Percentiles rank a stretch among this genome's conserved stretches.
These are phyloP conservation scores for Sycobia sp. DNA, from an alignment of 1,140 invertebrate genomes.

Conservation along the genomic window DNA sequence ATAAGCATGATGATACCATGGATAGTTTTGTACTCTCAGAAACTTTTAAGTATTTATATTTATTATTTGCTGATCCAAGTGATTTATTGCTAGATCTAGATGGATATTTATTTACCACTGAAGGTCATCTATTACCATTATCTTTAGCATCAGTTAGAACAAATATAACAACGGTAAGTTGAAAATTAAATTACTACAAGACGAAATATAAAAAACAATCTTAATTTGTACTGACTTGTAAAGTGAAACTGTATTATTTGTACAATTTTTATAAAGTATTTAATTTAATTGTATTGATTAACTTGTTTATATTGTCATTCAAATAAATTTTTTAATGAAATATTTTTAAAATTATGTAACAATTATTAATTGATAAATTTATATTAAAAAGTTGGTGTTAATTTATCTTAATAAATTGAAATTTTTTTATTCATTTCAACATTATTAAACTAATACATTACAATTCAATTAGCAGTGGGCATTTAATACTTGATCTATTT, in stretches of 20 bases:
- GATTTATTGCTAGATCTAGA: slow-evolving; percentile 91
- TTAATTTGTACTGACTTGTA: no score
- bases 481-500: background rate
- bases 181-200: no score
- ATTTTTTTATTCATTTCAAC: background rate
- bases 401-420: background rate
- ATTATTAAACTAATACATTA: background rate
- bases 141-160: slow-evolving; percentile 68
- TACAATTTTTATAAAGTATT: no score
- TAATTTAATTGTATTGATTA: no score
- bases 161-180: slow-evolving; percentile 58
- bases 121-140: slow-evolving; percentile 93
- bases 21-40: slow-evolving; percentile 97
- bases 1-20: slow-evolving; percentile 91
- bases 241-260: no score
- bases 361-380: no score
- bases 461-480: no score
- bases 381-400: no score
- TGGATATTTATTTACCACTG: slow-evolving; percentile 96
- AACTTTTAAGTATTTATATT: slow-evolving; percentile 96
- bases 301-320: no score
- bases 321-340: no score
- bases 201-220: no score
- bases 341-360: no score
- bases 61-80: slow-evolving; percentile 88